Base-by-base conservation (phyloP, 2,888 invertebrate genomes). In the Galeopsomyia nigrocyanea region DNA sequence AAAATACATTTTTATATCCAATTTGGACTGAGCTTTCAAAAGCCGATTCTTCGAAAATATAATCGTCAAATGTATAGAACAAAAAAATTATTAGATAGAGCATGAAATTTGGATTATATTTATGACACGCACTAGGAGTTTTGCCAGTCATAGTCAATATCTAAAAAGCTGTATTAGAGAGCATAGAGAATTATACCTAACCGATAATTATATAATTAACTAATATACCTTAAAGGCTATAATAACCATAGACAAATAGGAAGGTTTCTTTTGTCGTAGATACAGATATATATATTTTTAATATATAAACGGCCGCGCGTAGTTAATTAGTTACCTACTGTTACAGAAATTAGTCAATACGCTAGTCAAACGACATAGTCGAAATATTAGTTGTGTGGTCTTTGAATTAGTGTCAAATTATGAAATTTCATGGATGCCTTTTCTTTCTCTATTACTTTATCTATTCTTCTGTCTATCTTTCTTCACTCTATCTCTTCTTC, bases 381-480 rank as follows among this genome's bases (percentile, higher is more conserved):
- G 76, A 79, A 83, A 78, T 82, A 79, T 84, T 86, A 86, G 86
- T 85, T 86, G 85, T 86, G 86, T 86, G 86, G 84, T 86, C 80
- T 84, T 84, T 84, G 74, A 80, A 83, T 84, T 86, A 85, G 85
- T 84, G 81, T 84, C 80, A 83, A 85, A 86, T 86, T 86, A 86
- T 86, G 86, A 86, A 86, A 86, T 86, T 86, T 86, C 85, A 86
- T 86, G 86, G 82, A 86, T 86, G 86, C 86, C 79, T 80, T 74
- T 77, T 80, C 71, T 77, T 73, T 75, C 57, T 78, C 58, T 80
- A 61, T 76, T 77, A 78, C 53, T 75, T 49, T 75, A 49, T 75
- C 51, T 77, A 56, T 77, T 78, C 58, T 46, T 75, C 55, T 77
- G 22, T 68, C 53, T 75, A 62, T 74, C 39, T 74, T 10, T 71